Evolutionary conservation across 2,888 invertebrate species (phyloP).

Genomic region (Spisula subtruncata): DNA sequence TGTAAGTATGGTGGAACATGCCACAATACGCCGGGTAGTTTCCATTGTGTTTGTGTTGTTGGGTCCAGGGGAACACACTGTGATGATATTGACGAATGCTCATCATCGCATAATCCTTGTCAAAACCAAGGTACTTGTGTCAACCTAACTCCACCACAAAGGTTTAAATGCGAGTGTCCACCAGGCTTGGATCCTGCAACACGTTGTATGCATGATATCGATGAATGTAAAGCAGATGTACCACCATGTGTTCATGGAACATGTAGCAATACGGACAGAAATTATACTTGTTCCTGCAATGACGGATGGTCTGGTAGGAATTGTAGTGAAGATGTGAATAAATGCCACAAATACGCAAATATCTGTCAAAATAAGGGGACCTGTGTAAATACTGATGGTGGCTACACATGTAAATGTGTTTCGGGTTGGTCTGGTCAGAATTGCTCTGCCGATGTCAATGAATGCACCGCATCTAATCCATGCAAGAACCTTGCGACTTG

Average conservation of each 20-base stretch:
- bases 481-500: constrained; percentile 34
- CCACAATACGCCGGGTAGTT: constrained; percentile 33
- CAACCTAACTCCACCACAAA: not conserved
- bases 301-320: constrained; percentile 22
- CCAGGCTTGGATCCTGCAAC: constrained; percentile 29
- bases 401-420: constrained; percentile 51
- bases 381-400: not conserved
- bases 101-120: constrained; percentile 14
- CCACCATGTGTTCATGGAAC: constrained; percentile 34
- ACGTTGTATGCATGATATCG: constrained; percentile 22
- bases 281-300: constrained; percentile 31
- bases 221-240: constrained; percentile 24
- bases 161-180: constrained; percentile 22
- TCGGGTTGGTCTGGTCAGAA: constrained; percentile 55
- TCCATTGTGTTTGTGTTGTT: not conserved
- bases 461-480: constrained; percentile 36
- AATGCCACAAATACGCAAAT: constrained; percentile 18
- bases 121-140: constrained; percentile 34
- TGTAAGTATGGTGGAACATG: constrained; percentile 49
- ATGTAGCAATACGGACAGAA: constrained; percentile 26
- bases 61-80: constrained; percentile 28
- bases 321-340: constrained; percentile 25
- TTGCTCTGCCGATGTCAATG: constrained; percentile 59
- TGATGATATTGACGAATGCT: constrained; percentile 37
- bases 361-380: not conserved